Conservation (phyloP, 1,140 invertebrate genomes). For the Ips typographus region DNA sequence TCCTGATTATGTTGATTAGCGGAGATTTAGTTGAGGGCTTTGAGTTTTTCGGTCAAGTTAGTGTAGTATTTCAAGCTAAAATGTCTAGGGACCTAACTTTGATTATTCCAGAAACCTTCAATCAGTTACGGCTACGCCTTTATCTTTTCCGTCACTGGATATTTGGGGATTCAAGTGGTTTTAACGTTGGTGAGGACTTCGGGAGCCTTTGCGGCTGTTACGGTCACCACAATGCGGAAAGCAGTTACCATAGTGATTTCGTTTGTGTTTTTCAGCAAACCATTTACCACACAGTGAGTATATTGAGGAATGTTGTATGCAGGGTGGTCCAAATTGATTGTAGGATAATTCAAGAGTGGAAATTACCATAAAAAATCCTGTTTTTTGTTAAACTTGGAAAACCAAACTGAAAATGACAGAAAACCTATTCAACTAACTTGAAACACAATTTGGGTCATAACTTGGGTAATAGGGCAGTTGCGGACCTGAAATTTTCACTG, state of each 20-base stretch:
- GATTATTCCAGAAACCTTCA: constrained; percentile 62
- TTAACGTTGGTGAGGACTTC: constrained; percentile 81
- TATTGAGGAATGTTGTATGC: constrained; percentile 31
- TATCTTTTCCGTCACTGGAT: constrained; percentile 85
- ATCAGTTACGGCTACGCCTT: constrained; percentile 84
- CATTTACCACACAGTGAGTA: constrained; percentile 90
- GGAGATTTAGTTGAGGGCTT: constrained; percentile 77
- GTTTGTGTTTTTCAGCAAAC: constrained; percentile 92
- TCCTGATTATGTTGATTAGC: constrained; percentile 70
- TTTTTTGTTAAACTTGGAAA: too few relatives aligned
- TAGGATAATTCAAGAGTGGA: not conserved
- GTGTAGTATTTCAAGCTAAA: not conserved
- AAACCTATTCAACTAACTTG: too few relatives aligned
- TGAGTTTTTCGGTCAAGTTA: constrained; percentile 76
- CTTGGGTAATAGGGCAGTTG: too few relatives aligned
- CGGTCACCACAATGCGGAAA: constrained; percentile 85
- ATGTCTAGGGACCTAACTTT: not conserved
- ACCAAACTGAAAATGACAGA: too few relatives aligned
- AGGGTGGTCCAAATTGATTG: constrained; percentile 2
- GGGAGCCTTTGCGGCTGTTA: constrained; percentile 89
- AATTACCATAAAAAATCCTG: too few relatives aligned
- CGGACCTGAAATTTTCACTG: too few relatives aligned
- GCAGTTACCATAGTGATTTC: constrained; percentile 90
- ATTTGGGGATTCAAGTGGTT: constrained; percentile 90
- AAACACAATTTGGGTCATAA: too few relatives aligned